Evolutionary conservation across 2,797 vertebrate genomes (phyloP).

Genomic region (Otolemur crassicaudatus): DNA sequence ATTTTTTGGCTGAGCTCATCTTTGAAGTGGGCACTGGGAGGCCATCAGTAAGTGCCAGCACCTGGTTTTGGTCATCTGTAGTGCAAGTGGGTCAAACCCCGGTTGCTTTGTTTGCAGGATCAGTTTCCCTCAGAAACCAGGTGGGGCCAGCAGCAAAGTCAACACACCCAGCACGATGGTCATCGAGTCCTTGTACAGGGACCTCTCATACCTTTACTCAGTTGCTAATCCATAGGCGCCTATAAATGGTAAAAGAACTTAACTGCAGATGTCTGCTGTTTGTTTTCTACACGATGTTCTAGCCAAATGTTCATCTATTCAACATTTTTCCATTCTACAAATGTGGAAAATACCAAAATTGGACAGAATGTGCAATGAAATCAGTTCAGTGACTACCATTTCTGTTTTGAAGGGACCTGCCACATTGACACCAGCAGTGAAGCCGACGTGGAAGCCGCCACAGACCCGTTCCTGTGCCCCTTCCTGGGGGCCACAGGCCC

Average conservation of each 20-base stretch:
- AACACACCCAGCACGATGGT: fast-evolving
- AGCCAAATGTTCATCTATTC: not conserved
- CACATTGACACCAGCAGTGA: conserved; percentile 95
- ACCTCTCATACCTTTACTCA: not conserved
- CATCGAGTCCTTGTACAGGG: not conserved
- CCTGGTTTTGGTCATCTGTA: not conserved
- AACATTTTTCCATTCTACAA: not conserved
- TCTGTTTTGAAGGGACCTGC: conserved; percentile 91
- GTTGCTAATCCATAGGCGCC: not conserved
- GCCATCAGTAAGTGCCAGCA: not conserved
- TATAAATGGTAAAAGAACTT: not conserved
- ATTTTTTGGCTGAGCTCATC: not conserved
- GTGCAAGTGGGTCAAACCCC: not conserved
- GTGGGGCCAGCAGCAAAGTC: not conserved
- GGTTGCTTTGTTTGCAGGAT: not conserved
- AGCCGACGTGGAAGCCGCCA: conserved; percentile 91
- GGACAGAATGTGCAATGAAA: not conserved
- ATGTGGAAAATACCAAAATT: not conserved
- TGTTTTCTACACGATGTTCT: not conserved
- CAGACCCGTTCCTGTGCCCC: conserved; percentile 94
- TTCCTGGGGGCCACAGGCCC: conserved; percentile 91
- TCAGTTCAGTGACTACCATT: not conserved
- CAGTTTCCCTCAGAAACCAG: not conserved
- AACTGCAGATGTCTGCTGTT: not conserved
- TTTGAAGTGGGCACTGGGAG: not conserved